These are phyloP conservation scores for Crambe crambe DNA, from an alignment of 37 sponge, comb jelly and placozoan species.

Conservation along the genomic window DNA sequence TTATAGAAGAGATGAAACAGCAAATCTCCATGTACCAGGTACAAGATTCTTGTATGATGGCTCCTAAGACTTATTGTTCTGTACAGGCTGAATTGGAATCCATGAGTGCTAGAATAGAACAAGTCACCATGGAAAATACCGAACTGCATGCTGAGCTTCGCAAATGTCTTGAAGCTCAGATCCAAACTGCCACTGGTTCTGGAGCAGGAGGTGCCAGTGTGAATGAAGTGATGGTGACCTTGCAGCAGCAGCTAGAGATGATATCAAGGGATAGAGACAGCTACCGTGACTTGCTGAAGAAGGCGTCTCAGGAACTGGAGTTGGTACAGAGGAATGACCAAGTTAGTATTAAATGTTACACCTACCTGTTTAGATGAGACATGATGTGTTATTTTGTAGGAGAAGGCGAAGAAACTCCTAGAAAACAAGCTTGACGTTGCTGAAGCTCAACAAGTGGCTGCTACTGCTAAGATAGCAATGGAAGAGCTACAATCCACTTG, in stretches of 20 bases:
- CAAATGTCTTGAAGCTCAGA: conserved; percentile 39
- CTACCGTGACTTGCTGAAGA: conserved; percentile 38
- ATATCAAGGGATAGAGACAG: conserved; percentile 61
- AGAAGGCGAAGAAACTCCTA: conserved; percentile 15
- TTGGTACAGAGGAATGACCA: conserved; percentile 33
- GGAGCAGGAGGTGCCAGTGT: not conserved
- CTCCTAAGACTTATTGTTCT: not conserved
- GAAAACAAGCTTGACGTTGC: conserved; percentile 34
- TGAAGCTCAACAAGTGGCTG: conserved; percentile 13
- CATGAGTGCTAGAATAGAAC: conserved; percentile 32
- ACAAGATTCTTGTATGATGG: not conserved
- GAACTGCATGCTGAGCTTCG: conserved; percentile 40
- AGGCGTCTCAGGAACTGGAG: conserved; percentile 53
- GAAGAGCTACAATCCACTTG: conserved; percentile 43
- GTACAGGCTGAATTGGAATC: conserved; percentile 53
- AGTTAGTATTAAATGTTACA: conserved; percentile 9
- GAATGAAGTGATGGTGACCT: conserved; percentile 1
- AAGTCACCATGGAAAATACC: conserved; percentile 62
- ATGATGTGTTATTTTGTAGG: not conserved
- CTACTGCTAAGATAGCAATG: conserved; percentile 1
- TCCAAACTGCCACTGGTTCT: not conserved
- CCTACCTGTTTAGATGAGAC: not conserved
- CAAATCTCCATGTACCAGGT: conserved; percentile 64
- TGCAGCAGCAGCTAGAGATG: conserved; percentile 40
- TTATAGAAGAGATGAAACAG: conserved; percentile 47